phyloP scores from a whole-genome alignment of 2,888 invertebrate species.

The Neoascia interrupta region DNA sequence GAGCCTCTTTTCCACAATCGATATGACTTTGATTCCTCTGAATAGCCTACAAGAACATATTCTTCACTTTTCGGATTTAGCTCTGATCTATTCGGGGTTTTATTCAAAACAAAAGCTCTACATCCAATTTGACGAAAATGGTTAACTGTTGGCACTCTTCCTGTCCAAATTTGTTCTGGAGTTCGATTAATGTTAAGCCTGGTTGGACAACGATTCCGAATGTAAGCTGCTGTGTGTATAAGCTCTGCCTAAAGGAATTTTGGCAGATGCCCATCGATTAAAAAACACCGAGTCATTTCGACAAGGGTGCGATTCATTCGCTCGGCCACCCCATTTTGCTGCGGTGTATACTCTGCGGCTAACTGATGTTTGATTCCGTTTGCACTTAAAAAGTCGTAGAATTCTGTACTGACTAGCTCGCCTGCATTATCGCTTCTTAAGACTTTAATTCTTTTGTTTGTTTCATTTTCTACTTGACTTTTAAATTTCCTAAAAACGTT shows the following conservation, averaged over 20 bases:
- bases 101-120: not conserved
- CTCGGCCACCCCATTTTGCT: constrained; percentile 7
- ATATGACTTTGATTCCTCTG: constrained; percentile 27
- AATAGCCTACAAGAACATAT: too few relatives aligned
- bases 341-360: constrained; percentile 1
- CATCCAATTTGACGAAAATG: constrained; percentile 27
- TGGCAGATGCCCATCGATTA: constrained; percentile 68
- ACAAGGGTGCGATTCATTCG: constrained; percentile 6
- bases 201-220: constrained; percentile 41
- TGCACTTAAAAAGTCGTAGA: not conserved
- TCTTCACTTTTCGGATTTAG: not conserved
- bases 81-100: too few relatives aligned
- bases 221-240: constrained; percentile 33
- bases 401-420: not conserved
- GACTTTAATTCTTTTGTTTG: not conserved
- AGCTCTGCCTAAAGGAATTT: constrained; percentile 66
- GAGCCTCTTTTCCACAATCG: constrained; percentile 34
- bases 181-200: constrained; percentile 28
- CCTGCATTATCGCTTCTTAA: not conserved
- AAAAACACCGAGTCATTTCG: constrained; percentile 57
- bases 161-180: constrained; percentile 21
- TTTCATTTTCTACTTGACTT: constrained; percentile 9
- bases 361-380: constrained; percentile 7
- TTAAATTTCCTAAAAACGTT: not conserved
- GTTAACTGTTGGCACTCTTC: constrained; percentile 7